Evolutionary conservation across 2,113 vertebrate species (phyloP).

Genomic region (Monarcha castaneiventris): DNA sequence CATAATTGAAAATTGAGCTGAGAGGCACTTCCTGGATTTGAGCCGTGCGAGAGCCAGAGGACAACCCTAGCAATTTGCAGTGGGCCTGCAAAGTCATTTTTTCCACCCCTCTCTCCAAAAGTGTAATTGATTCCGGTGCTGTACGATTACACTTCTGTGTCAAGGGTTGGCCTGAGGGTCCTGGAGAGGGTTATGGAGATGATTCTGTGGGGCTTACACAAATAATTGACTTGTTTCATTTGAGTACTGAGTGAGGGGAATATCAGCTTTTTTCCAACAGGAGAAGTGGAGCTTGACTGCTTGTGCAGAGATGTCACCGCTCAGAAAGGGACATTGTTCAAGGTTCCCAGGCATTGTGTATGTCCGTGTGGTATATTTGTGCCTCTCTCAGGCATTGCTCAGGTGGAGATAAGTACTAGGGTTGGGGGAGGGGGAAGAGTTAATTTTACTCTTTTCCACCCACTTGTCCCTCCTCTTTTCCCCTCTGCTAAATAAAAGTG

Average conservation of each 20-base stretch:
- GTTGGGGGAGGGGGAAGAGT: not conserved
- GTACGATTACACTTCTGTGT: not conserved
- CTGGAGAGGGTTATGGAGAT: conserved; percentile 44
- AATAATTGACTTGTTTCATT: conserved; percentile 55
- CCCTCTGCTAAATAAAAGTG: not conserved
- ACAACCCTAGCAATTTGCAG: not conserved
- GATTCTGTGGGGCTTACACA: conserved; percentile 8
- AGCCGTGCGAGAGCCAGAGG: conserved; percentile 18
- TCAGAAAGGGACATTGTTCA: conserved; percentile 30
- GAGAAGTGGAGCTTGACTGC: conserved; percentile 57
- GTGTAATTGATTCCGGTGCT: conserved; percentile 33
- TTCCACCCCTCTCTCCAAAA: conserved; percentile 20
- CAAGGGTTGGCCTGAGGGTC: conserved; percentile 49
- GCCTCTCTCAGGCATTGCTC: not conserved
- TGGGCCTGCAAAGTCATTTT: conserved; percentile 6
- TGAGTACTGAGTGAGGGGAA: not conserved
- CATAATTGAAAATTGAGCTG: conserved; percentile 63
- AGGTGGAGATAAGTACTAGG: not conserved
- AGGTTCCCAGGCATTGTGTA: not conserved
- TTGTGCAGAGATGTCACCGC: not conserved
- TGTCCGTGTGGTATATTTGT: not conserved
- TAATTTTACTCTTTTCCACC: not conserved
- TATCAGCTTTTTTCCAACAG: not conserved
- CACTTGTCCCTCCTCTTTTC: not conserved
- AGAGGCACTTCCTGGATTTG: conserved; percentile 36